Conservation (phyloP, 2,113 vertebrate genomes). For the Semicossyphus pulcher region DNA sequence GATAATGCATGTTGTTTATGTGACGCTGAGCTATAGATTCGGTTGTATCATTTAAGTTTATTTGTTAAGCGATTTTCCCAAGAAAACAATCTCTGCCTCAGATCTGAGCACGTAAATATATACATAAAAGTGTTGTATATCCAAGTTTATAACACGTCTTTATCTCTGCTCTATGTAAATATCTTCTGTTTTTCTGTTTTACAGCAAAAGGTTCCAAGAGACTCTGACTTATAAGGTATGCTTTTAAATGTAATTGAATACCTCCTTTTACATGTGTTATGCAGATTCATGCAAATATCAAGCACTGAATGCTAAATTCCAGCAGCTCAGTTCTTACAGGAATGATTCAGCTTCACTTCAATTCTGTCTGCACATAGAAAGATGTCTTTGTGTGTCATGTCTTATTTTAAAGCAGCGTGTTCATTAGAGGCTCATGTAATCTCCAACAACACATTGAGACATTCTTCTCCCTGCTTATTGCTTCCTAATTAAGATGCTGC, state of each 20-base stretch:
- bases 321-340: slow-evolving; percentile 1
- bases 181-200: slow-evolving; percentile 44
- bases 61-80: slow-evolving; percentile 7
- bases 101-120: not conserved
- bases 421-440: not conserved
- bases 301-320: slow-evolving; percentile 20
- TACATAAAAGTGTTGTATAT: not conserved
- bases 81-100: not conserved
- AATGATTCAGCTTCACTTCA: slow-evolving; percentile 4
- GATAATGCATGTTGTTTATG: not conserved
- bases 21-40: slow-evolving; percentile 19
- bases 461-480: not conserved
- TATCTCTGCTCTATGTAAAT: not conserved
- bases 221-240: slow-evolving; percentile 94
- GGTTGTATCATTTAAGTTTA: slow-evolving; percentile 13
- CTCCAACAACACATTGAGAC: not conserved
- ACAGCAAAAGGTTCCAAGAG: slow-evolving; percentile 90
- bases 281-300: slow-evolving; percentile 25
- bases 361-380: not conserved
- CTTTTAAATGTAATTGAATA: slow-evolving; percentile 29
- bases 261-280: slow-evolving; percentile 24
- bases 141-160: not conserved
- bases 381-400: not conserved
- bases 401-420: slow-evolving; percentile 3
- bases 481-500: not conserved